A percentile compares a stretch with the other conserved stretches of the same genome.
Evolutionary conservation across 1,140 invertebrate genomes (phyloP).

Genomic region (Brachionus asplanchnoidis): DNA sequence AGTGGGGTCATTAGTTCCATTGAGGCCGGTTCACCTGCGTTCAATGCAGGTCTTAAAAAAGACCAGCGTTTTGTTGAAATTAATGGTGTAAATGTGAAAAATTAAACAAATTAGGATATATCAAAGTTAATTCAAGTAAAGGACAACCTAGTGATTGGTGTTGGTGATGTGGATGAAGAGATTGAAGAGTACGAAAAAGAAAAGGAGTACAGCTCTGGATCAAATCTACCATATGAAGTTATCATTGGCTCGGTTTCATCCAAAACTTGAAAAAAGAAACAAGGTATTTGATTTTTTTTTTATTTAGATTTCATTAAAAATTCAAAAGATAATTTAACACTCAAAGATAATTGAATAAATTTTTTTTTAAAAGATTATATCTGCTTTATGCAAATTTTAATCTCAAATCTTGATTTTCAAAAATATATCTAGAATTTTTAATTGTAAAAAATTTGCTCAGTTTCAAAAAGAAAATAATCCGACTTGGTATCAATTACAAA

Average conservation of each 20-base stretch:
- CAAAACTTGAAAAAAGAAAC: background rate
- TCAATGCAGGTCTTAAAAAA: background rate
- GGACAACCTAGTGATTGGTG: slow-evolving; percentile 5
- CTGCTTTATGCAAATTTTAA: too few species aligned
- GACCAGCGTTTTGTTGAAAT: slow-evolving; percentile 8
- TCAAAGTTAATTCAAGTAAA: background rate
- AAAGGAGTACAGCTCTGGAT: background rate
- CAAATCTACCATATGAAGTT: background rate
- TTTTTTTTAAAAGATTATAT: too few species aligned
- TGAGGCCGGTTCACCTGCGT: slow-evolving; percentile 8
- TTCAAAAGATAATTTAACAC: background rate
- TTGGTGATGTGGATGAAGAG: background rate
- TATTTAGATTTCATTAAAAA: background rate
- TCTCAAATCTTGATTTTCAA: too few species aligned
- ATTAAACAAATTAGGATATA: slow-evolving; percentile 3
- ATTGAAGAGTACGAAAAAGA: background rate
- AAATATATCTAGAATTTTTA: too few species aligned
- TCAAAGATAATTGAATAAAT: background rate
- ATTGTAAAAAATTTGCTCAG: too few species aligned
- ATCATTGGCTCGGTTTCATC: background rate
- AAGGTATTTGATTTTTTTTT: slow-evolving; percentile 6
- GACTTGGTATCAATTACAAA: too few species aligned
- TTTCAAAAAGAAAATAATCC: too few species aligned
- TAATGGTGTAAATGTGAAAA: background rate
- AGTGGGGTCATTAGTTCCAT: slow-evolving; percentile 16